Conservation (phyloP, 37 sponge, comb jelly and placozoan species). For the Beroe ovata region DNA sequence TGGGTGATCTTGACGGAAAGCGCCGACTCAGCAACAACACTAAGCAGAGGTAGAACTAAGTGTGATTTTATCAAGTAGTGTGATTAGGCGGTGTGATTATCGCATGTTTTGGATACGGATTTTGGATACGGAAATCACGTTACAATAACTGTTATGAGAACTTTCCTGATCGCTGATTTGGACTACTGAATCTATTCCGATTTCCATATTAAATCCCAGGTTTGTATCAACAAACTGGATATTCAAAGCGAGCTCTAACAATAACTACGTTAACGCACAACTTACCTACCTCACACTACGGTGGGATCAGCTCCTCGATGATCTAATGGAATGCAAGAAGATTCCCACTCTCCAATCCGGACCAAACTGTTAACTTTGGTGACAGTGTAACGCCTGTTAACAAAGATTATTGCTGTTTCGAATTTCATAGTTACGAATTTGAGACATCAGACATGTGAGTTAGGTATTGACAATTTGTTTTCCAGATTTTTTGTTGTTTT, state of each 20-base stretch:
- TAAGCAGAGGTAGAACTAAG: not conserved
- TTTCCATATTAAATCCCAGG: conserved; percentile 26
- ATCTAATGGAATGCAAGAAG: conserved; percentile 47
- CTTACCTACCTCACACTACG: conserved; percentile 57
- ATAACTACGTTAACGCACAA: conserved; percentile 62
- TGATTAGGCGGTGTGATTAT: no score
- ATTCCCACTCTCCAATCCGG: conserved; percentile 7
- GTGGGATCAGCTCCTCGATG: conserved; percentile 57
- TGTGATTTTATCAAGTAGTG: not conserved
- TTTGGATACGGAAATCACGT: no score
- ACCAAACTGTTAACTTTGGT: not conserved
- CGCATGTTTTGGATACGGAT: no score
- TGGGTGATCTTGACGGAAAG: not conserved
- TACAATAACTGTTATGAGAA: no score
- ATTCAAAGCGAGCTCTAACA: not conserved
- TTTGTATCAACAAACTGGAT: conserved; percentile 51
- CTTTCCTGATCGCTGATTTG: no score
- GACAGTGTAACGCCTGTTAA: no score
- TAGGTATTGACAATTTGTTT: no score
- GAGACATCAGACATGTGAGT: no score
- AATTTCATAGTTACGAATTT: no score
- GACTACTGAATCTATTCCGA: no score
- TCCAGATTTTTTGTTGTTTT: not conserved
- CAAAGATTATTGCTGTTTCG: no score
- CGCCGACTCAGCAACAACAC: conserved; percentile 13